Base-by-base conservation (phyloP, 2,888 invertebrate species). In the Therioaphis trifolii region DNA sequence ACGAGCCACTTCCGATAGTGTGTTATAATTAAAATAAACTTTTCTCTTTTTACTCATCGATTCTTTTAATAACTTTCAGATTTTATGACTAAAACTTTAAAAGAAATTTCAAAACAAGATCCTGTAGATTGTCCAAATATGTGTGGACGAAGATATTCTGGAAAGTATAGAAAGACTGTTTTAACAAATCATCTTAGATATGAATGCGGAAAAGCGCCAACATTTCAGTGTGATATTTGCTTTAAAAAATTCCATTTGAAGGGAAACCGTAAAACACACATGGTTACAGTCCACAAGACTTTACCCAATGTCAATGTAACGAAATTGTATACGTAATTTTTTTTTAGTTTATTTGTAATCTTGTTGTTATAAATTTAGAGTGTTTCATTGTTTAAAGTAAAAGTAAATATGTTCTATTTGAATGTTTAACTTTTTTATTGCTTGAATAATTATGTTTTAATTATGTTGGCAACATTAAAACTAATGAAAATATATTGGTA, bases 191-290 rank as follows among this genome's bases (percentile, higher is more conserved):
- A 90, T 85, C 88, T 88, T 71, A 87, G 88, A 24, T 86, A 88
- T 63, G 90, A 90, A 85, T 90, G 90, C 84, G 89, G 89, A 18
- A 88, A 88, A 85, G 86, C 87, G 43, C 89, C 89, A 0, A 88
- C 87, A 27, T 89, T 87, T 85, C 85, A 85, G 72, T 90, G 90
- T 84, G 85, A 85, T 11, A 85, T 86, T 21, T 90, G 89, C 84
- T 86, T 85, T 35, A 88, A 88, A 82, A 87, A 86, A 75, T 89
- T 90, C 86, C 90, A 90, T 85, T 88, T 90, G 74, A 90, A 90
- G 85, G 90, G 90, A 86, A 90, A 90, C 86, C 86, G 90, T 46
- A 90, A 88, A 11, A 89, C 90, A 35, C 91, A 91, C 85, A 86
- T 87, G 43, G 88, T 84, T 29, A 68, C 40, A 4, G 58, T 66